A percentile compares a stretch with the other conserved stretches of the same genome.
Evolutionary conservation across 2,797 vertebrate genomes (phyloP).

Genomic region (Lepus oiostolus): DNA sequence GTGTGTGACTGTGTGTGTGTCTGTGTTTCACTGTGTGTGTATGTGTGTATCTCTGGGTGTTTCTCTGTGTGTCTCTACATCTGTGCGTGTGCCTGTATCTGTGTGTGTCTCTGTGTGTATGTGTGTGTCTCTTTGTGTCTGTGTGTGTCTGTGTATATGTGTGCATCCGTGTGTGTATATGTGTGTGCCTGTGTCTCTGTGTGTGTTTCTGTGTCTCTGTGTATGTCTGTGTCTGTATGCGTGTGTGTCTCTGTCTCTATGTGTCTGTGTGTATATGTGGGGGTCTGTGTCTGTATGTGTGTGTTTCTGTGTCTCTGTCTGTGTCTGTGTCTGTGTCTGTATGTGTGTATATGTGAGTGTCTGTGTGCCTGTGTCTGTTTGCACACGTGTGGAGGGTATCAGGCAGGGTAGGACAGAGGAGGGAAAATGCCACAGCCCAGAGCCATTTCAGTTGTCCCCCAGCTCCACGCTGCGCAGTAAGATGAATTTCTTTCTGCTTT

Average conservation of each 20-base stretch:
- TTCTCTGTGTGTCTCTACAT: not conserved
- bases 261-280: too few relatives aligned
- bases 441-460: conserved; percentile 43
- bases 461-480: conserved; percentile 25
- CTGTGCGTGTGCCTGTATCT: not conserved
- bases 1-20: not conserved
- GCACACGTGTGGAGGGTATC: not conserved
- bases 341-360: too few relatives aligned
- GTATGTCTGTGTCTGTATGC: not conserved
- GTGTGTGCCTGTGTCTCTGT: not conserved
- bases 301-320: not conserved
- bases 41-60: too few relatives aligned
- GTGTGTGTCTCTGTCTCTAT: not conserved
- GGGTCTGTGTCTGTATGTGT: not conserved
- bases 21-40: not conserved
- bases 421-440: not conserved
- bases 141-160: not conserved
- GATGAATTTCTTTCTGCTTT: conserved; percentile 81
- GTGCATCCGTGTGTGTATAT: not conserved
- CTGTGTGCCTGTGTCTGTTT: not conserved
- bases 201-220: not conserved
- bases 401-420: fast-evolving
- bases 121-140: not conserved
- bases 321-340: not conserved
- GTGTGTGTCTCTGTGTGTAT: not conserved